Base-by-base conservation (phyloP, 2,888 invertebrate species). In the Drosophila rubida region DNA sequence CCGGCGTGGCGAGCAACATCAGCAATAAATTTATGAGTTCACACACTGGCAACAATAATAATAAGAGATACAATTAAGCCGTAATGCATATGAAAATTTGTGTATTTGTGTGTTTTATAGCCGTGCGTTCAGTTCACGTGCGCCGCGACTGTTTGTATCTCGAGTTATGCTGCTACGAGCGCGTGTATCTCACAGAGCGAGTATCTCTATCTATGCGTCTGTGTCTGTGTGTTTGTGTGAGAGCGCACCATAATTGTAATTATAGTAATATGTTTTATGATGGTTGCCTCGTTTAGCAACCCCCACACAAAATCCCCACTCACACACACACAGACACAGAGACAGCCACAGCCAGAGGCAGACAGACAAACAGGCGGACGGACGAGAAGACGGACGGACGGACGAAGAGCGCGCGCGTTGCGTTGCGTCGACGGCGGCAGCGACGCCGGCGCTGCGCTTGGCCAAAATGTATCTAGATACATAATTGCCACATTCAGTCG, bases 401-500 rank as follows among this genome's bases (percentile, higher is more conserved):
- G 75, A 59, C 50, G 19, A 19, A 59, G 57, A 69, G 75, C 80
- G 75, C 64, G 63, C 73, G 48, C 59, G 19, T 32, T 9, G 42
- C 53, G 27, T 42, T 42, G 50, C 65, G 67, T 41, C 45, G 49
- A 65, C 62, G 42, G 13, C 41, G 35, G 50, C 75, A 53, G 58
- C 71, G 68, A 59, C 69, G 80, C 61, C 57, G 72, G 59, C 78
- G 69, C 66, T 62, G 69, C 67, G 87, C 77, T 85, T 89, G 90
- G 87, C 90, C 83, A 88, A 91, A 90, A 89, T 90, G 90, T 90
- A 90, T 91, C 91, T 89, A 90, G 90, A 90, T 90, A 91, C 91
- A 91, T 90, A 90, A 90, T 91, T 90, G 91, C 90, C 91, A 90
- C 90, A 90, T 89, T 90, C 90, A 90, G 90, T 90, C 91, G 91